phyloP scores from a whole-genome alignment of 1,140 invertebrate species.

The Dryas iulia region DNA sequence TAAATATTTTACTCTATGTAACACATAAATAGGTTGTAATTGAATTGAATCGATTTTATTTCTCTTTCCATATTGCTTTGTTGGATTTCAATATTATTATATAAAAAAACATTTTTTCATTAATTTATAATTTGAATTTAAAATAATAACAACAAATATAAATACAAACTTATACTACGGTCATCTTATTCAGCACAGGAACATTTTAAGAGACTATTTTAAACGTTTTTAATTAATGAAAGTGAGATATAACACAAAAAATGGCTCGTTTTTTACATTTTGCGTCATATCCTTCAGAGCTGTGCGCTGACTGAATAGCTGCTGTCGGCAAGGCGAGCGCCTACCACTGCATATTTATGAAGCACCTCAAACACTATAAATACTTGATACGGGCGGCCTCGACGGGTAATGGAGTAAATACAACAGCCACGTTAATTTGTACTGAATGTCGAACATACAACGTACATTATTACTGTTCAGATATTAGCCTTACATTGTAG shows the following conservation, averaged over 20 bases:
- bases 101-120: no score
- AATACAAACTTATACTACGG: no score
- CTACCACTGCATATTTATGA: constrained; percentile 79
- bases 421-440: constrained; percentile 59
- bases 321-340: constrained; percentile 77
- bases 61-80: no score
- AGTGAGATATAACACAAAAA: constrained; percentile 10
- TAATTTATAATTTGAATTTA: no score
- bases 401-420: constrained; percentile 75
- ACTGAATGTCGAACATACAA: constrained; percentile 45
- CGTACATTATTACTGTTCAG: constrained; percentile 8
- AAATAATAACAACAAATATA: no score
- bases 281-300: constrained; percentile 42
- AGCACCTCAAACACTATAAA: constrained; percentile 79
- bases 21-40: no score
- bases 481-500: neutral
- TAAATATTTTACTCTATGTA: no score
- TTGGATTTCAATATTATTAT: no score
- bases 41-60: no score
- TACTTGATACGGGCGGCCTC: constrained; percentile 75
- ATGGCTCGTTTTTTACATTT: constrained; percentile 35
- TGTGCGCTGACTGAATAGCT: constrained; percentile 64
- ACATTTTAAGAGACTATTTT: neutral
- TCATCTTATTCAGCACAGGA: no score
- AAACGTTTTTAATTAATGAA: constrained; percentile 4